Percentiles rank a stretch among this genome's conserved stretches.
Conservation (phyloP, 1,140 invertebrate species). For the Antheraea pernyi region DNA sequence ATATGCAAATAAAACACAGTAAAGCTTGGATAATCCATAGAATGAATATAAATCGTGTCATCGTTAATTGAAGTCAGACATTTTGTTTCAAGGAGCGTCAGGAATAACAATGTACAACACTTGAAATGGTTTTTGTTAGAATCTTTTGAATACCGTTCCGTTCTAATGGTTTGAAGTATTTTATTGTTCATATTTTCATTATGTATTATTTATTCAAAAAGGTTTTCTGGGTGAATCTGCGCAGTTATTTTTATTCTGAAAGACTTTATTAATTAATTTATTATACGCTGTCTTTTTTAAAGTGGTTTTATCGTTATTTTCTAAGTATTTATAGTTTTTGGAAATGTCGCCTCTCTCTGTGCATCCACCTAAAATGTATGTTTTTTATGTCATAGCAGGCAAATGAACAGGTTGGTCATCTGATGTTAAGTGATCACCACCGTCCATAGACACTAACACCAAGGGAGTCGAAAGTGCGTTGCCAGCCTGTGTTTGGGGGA, state of each 20-base stretch:
- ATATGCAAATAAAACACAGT: slow-evolving; percentile 35
- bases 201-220: neutral
- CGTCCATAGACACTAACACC: no score
- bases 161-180: neutral
- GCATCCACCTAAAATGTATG: no score
- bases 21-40: slow-evolving; percentile 30
- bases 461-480: no score
- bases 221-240: neutral
- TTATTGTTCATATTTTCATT: neutral
- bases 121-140: neutral
- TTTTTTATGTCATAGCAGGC: no score
- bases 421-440: no score
- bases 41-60: slow-evolving; percentile 42
- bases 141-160: slow-evolving; percentile 1
- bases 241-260: neutral
- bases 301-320: no score
- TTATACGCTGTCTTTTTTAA: neutral
- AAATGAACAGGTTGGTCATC: no score
- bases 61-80: slow-evolving; percentile 39
- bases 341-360: no score
- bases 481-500: no score
- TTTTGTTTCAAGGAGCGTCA: slow-evolving; percentile 22
- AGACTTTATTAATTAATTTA: neutral
- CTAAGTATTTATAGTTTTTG: no score
- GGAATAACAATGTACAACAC: slow-evolving; percentile 27